phyloP scores from a whole-genome alignment of 2,797 vertebrate genomes.

The Sylvilagus floridanus region DNA sequence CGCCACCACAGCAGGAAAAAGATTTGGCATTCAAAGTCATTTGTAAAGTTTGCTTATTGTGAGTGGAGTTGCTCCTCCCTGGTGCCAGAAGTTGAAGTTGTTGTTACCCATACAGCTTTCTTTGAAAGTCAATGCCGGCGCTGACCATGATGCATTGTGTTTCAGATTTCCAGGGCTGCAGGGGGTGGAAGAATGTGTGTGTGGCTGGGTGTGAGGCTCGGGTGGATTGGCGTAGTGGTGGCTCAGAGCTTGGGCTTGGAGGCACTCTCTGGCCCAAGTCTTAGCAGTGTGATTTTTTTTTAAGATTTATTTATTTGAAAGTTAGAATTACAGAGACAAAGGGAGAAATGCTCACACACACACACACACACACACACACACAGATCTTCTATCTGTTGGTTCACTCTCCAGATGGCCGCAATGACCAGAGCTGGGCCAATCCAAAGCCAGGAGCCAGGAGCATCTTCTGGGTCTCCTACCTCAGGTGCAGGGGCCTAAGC shows the following conservation, averaged over 20 bases:
- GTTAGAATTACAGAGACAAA: no score
- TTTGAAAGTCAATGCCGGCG: conserved; percentile 22
- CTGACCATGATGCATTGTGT: neutral
- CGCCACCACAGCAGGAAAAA: conserved; percentile 3
- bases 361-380: no score
- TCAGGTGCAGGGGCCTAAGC: no score
- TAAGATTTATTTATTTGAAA: no score
- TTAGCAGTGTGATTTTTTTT: neutral
- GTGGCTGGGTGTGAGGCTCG: neutral
- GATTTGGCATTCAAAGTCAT: neutral
- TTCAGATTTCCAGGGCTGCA: neutral
- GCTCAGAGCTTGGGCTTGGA: neutral
- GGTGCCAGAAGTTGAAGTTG: neutral
- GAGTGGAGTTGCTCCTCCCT: neutral
- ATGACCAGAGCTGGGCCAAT: no score
- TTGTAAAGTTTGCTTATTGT: neutral
- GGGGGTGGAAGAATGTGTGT: neutral
- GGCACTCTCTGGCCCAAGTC: neutral
- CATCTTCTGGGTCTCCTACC: no score
- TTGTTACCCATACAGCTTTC: neutral
- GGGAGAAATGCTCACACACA: no score
- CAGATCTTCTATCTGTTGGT: no score
- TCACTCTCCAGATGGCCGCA: no score
- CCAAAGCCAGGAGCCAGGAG: no score
- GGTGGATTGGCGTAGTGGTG: neutral